phyloP scores from a whole-genome alignment of 2,113 vertebrate species.

The Acanthochromis polyacanthus region DNA sequence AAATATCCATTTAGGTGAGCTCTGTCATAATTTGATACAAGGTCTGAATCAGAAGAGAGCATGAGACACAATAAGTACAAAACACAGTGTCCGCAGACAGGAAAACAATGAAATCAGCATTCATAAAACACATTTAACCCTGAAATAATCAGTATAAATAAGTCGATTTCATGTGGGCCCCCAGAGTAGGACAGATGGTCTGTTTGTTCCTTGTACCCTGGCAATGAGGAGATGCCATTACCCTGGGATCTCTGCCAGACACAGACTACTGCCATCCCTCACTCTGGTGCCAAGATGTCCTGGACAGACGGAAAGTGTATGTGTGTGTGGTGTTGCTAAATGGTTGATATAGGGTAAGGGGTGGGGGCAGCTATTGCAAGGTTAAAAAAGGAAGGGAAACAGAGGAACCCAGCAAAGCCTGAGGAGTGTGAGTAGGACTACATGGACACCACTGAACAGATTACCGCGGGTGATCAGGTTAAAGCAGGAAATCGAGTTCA shows the following conservation, averaged over 20 bases:
- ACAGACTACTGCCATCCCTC: slow-evolving; percentile 40
- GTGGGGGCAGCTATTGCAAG: background rate
- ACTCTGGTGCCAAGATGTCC: slow-evolving; percentile 63
- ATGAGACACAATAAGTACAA: background rate
- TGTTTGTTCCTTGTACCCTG: slow-evolving; percentile 69
- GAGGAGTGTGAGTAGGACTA: slow-evolving; percentile 28
- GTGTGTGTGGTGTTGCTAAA: slow-evolving; percentile 50
- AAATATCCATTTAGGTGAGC: background rate
- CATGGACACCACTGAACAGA: slow-evolving; percentile 23
- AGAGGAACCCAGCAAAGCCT: slow-evolving; percentile 31
- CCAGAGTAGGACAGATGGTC: slow-evolving; percentile 76
- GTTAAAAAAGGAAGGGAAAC: background rate
- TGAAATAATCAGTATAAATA: slow-evolving; percentile 62
- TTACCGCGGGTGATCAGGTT: slow-evolving; percentile 53
- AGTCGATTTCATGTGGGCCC: slow-evolving; percentile 55
- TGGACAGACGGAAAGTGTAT: slow-evolving; percentile 56
- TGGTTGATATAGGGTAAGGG: slow-evolving; percentile 21
- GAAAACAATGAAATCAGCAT: slow-evolving; percentile 29
- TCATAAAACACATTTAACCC: slow-evolving; percentile 49
- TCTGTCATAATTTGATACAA: background rate
- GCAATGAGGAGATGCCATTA: slow-evolving; percentile 75
- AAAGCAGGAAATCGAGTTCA: slow-evolving; percentile 57
- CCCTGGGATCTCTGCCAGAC: slow-evolving; percentile 70
- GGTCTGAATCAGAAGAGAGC: background rate
- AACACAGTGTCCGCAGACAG: slow-evolving; percentile 8